phyloP scores from a whole-genome alignment of 2,888 invertebrate genomes.

The Plebejus argus region DNA sequence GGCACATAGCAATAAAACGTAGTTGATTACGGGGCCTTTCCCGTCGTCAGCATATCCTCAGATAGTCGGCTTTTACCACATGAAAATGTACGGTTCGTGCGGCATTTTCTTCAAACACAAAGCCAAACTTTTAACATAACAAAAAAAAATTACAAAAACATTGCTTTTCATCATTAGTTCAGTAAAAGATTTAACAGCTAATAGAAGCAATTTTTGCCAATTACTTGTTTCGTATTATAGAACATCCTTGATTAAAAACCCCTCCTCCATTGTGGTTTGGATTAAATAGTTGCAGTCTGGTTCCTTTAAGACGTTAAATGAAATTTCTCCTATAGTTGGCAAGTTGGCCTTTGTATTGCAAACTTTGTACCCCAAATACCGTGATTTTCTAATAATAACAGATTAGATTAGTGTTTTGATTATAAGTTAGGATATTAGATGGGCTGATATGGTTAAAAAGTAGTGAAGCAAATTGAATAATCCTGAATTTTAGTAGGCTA shows the following conservation, averaged over 20 bases:
- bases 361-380: constrained; percentile 8
- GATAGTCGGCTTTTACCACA: no score
- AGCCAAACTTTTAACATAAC: no score
- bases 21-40: no score
- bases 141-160: no score
- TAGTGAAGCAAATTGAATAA: no score
- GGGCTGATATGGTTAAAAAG: no score
- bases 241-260: constrained; percentile 19
- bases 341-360: not conserved
- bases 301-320: constrained; percentile 22
- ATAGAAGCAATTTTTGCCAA: not conserved
- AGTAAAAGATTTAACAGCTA: not conserved
- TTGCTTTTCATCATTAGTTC: no score
- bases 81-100: no score
- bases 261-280: constrained; percentile 18
- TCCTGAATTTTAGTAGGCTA: no score
- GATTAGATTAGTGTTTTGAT: not conserved
- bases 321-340: constrained; percentile 8
- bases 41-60: no score
- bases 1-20: no score
- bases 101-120: no score
- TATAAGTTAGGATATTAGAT: not conserved
- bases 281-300: constrained; percentile 27
- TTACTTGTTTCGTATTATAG: constrained; percentile 1
- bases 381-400: not conserved